Evolutionary conservation across 2,797 vertebrate genomes (phyloP).

Genomic region (Phyllotis vaccarum): DNA sequence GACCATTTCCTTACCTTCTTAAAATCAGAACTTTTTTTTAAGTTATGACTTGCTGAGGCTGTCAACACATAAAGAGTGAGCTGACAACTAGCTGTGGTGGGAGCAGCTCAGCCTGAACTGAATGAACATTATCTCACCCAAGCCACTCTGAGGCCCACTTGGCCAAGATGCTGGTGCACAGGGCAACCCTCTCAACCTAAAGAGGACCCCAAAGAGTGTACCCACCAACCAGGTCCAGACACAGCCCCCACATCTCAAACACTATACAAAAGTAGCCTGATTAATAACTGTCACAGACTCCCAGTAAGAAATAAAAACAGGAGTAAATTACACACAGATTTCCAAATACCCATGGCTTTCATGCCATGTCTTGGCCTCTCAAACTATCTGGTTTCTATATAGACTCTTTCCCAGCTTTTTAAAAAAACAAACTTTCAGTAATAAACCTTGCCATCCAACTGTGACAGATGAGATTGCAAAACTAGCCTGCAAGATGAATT

Average conservation of each 20-base stretch:
- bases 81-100: conserved; percentile 76
- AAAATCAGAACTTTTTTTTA: conserved; percentile 26
- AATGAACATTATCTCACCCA: neutral
- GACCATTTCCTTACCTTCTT: conserved; percentile 77
- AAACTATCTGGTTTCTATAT: conserved; percentile 44
- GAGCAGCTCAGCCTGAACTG: conserved; percentile 37
- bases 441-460: conserved; percentile 60
- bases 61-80: conserved; percentile 77
- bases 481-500: conserved; percentile 18
- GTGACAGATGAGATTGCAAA: conserved; percentile 57
- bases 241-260: conserved; percentile 45
- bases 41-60: conserved; percentile 44
- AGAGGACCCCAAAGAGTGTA: neutral
- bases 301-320: conserved; percentile 48
- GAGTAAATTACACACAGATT: neutral
- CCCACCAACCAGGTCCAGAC: neutral
- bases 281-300: neutral
- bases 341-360: conserved; percentile 25
- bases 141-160: neutral
- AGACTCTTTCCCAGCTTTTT: conserved; percentile 7
- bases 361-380: neutral
- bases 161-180: neutral
- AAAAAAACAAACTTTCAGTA: conserved; percentile 21
- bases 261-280: neutral
- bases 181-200: conserved; percentile 31